Percentiles rank a stretch among this genome's conserved stretches.
phyloP scores from a whole-genome alignment of 2,113 vertebrate species.

The Marcusenius ussheri region DNA sequence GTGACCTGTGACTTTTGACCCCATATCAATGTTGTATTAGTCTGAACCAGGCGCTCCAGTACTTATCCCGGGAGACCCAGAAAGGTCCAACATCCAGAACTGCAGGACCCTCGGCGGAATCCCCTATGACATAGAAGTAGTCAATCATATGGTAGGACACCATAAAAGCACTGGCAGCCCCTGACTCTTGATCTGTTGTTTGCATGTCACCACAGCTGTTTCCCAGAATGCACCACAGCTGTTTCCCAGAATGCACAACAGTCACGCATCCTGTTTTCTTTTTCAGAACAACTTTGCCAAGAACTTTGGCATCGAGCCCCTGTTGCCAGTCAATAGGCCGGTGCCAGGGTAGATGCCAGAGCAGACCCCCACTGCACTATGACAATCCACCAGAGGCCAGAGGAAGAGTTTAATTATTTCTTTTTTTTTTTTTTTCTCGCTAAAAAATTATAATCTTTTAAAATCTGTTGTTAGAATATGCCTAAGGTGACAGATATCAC shows the following conservation, averaged over 20 bases:
- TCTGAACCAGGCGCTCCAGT: slow-evolving; percentile 42
- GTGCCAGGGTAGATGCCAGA: slow-evolving; percentile 39
- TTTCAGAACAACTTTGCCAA: slow-evolving; percentile 54
- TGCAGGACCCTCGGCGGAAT: slow-evolving; percentile 58
- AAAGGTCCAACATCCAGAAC: slow-evolving; percentile 48
- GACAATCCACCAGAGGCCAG: not conserved
- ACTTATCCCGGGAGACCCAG: slow-evolving; percentile 60
- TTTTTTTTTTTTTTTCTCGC: too few species aligned
- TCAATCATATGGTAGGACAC: slow-evolving; percentile 55
- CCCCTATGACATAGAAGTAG: slow-evolving; percentile 58
- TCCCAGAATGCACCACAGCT: not conserved
- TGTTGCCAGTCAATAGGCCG: slow-evolving; percentile 48
- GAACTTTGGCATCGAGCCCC: slow-evolving; percentile 38
- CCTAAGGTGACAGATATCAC: not conserved
- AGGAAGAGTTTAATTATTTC: slow-evolving; percentile 15
- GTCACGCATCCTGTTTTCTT: not conserved
- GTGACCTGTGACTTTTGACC: not conserved
- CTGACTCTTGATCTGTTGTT: not conserved
- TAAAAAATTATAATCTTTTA: not conserved
- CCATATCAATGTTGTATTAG: slow-evolving; percentile 27
- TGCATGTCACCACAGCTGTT: not conserved
- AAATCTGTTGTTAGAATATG: not conserved
- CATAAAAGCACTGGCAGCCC: not conserved
- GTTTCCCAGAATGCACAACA: not conserved
- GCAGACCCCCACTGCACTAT: slow-evolving; percentile 36